These are phyloP conservation scores for Cyphomyrus plagiostoma DNA, from an alignment of 2,113 vertebrate species.

Conservation along the genomic window DNA sequence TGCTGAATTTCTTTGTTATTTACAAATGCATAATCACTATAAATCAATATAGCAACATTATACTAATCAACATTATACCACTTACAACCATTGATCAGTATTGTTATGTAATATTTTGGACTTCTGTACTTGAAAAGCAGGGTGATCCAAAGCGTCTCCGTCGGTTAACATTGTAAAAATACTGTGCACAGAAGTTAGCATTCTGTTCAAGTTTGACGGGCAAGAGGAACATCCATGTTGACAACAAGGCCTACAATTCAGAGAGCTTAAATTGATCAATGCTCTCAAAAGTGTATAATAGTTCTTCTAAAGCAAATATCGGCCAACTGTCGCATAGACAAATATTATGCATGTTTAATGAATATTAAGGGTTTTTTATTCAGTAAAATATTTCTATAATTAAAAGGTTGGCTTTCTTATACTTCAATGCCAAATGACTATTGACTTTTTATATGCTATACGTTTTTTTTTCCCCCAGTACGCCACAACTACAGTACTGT, in stretches of 20 bases:
- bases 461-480: not conserved
- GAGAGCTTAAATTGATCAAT: not conserved
- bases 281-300: not conserved
- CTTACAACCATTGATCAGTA: not conserved
- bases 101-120: not conserved
- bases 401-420: not conserved
- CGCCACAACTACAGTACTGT: not conserved
- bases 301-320: not conserved
- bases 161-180: not conserved
- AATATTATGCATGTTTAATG: not conserved
- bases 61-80: not conserved
- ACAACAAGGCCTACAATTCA: not conserved
- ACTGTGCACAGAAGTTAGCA: not conserved
- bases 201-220: not conserved
- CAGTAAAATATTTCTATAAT: not conserved
- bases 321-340: not conserved
- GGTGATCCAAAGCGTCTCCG: not conserved
- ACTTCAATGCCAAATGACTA: not conserved
- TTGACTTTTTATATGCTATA: not conserved
- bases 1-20: not conserved
- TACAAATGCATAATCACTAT: not conserved
- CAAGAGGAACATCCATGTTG: not conserved
- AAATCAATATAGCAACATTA: not conserved
- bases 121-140: not conserved
- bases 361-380: not conserved